Conservation (phyloP, 2,888 invertebrate genomes). For the Torymus aiolomorphi region DNA sequence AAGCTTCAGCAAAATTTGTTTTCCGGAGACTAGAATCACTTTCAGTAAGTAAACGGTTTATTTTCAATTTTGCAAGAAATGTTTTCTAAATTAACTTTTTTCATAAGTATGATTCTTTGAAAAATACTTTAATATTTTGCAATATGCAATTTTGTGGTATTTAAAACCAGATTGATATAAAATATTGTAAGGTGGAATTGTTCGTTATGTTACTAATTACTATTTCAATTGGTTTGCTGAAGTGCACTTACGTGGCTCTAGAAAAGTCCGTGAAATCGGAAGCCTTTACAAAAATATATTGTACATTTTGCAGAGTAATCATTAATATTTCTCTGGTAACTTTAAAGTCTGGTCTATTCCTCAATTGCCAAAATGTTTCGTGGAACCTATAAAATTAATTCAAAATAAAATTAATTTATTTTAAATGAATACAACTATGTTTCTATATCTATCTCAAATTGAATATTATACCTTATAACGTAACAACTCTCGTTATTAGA, state of each 20-base stretch:
- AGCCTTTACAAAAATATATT: slow-evolving; percentile 86
- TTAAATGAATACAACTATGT: not conserved
- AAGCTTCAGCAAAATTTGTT: too few relatives aligned
- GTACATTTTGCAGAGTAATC: slow-evolving; percentile 93
- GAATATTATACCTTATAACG: slow-evolving; percentile 75
- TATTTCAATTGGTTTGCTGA: not conserved
- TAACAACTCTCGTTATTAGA: slow-evolving; percentile 74
- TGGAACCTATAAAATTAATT: slow-evolving; percentile 78
- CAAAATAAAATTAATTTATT: not conserved
- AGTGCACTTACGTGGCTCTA: slow-evolving; percentile 77
- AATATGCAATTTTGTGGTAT: too few relatives aligned
- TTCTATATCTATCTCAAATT: not conserved
- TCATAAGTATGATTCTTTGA: too few relatives aligned
- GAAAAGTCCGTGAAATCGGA: slow-evolving; percentile 81
- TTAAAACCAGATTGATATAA: too few relatives aligned
- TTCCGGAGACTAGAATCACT: too few relatives aligned
- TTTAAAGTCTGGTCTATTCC: slow-evolving; percentile 77
- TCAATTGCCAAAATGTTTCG: slow-evolving; percentile 87
- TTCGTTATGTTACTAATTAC: too few relatives aligned
- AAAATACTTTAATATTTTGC: too few relatives aligned
- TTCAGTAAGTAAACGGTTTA: too few relatives aligned
- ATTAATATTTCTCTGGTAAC: slow-evolving; percentile 89
- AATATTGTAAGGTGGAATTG: too few relatives aligned
- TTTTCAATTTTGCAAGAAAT: too few relatives aligned
- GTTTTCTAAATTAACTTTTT: too few relatives aligned